Evolutionary conservation across 1,140 invertebrate genomes (phyloP), one percentile per base, ranked within the genome.

Genomic region (Hylaeus anthracinus): DNA sequence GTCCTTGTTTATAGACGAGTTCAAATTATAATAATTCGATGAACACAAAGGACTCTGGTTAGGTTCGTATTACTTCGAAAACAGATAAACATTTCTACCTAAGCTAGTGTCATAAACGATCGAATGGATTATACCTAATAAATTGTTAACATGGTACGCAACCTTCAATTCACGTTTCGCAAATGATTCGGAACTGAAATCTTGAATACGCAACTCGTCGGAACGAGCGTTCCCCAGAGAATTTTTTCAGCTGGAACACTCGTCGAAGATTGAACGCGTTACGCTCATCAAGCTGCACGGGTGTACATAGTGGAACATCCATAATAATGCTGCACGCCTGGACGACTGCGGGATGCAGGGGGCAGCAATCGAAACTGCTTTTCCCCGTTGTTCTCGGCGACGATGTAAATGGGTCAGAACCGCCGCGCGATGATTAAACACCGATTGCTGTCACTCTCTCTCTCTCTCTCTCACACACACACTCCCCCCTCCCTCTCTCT

Each of bases 381-480:
- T 26, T 72, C 51, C 55, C 51, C 60, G 69, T 72, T 79, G 70
- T 79, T 72, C 70, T 45, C 70, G 15, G 14, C 48, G 69, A 64
- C 45, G 70, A 65, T 70, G 61, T 56, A 79, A 79, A 73, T 73
- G 71, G 77, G 77, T 73, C 70, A 73, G 26, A 79, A 65, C 37
- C 48, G 51, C 64, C 8, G 45, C 43, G 48, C 77, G 70, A 79
- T 79, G 77, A 79, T 79, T 65, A 79, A 79, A 73, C 77, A 65
- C 61, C 71, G 77, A 79, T 79, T 45, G 76, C 76, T 63, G n/a
- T 58, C 64, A 43, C 53, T 9, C 48, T 37, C 53, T 37, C 55
- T 9, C 8, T 26, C 26, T 26, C 26, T 26, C 26, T 26, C n/a
- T n/a, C n/a, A n/a, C 26, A 26, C 26, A 26, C 26, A 26, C 26